Conservation (phyloP, 2,797 vertebrate genomes). For the Mycteria americana region DNA sequence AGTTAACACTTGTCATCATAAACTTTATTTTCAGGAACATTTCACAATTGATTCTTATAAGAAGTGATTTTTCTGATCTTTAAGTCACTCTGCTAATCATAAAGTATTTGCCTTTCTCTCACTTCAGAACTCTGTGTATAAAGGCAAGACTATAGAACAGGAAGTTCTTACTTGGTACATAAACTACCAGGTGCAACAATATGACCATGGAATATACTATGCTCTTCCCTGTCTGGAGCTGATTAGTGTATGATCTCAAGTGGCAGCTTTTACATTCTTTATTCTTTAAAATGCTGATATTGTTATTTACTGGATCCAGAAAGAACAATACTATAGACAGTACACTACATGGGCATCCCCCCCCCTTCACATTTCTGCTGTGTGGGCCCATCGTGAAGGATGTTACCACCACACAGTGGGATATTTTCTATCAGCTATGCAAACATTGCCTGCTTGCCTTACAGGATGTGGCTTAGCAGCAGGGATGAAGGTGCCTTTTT, state of each 20-base stretch:
- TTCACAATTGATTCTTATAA: not conserved
- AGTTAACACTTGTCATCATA: not conserved
- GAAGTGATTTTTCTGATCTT: not conserved
- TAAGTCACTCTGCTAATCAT: not conserved
- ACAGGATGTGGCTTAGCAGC: not conserved
- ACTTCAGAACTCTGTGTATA: not conserved
- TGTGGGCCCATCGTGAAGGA: not conserved
- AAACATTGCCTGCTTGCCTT: not conserved
- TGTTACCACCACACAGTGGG: not conserved
- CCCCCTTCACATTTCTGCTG: not conserved
- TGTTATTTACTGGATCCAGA: not conserved
- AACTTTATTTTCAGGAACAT: constrained; percentile 3
- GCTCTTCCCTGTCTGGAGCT: fast-evolving
- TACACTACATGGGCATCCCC: not conserved
- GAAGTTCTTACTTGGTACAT: not conserved
- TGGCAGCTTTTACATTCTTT: not conserved
- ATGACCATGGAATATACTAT: not conserved
- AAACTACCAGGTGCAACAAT: not conserved
- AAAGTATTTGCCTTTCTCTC: not conserved
- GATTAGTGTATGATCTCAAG: not conserved
- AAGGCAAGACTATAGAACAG: not conserved
- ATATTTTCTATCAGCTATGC: not conserved
- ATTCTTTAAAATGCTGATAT: not conserved
- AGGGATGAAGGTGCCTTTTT: not conserved
- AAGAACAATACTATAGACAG: not conserved